Base-by-base conservation (phyloP, 2,113 vertebrate species). In the Jacana jacana region DNA sequence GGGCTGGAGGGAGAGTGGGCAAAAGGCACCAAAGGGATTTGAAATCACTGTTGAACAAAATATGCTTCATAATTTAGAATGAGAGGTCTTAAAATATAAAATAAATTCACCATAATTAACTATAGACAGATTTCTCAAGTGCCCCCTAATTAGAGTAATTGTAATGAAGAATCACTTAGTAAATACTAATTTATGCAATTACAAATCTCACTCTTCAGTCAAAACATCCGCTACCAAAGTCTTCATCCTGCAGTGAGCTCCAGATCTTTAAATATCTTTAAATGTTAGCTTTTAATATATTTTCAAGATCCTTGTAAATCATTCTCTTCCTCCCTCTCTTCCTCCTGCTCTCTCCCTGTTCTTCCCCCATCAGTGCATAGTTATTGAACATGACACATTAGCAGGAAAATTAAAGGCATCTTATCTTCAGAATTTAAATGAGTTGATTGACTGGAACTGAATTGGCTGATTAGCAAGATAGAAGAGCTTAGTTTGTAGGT, bases 401-500 rank as follows among this genome's bases (percentile, higher is more conserved):
- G 30, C 20, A 87, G 33, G 39, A 79, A 95, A 93, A 96, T 87
- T 84, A 64, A 86, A 89, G 39, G 24, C 77, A 42, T 44, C 33
- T 22, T 75, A 52, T 92, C 89, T 86, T 71, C 35, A 89, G 71
- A 39, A 86, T 93, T 77, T 86, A 89, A 93, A 92, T 57, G 27
- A 2, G 11, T 44, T 69, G 42, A 87, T 68, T 92, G 76, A 91
- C 64, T 90, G 76, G 60, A 96, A 95, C 44, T 52, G 72, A 90
- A 86, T 7, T 64, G 68, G 10, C 27, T 90, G 60, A 94, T 96
- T 93, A 96, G 35, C 46, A 69, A 86, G 68, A 88, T 64, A 17
- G 2, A 66, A 64, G 25, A 77, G 20, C 39, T 88, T 78, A 24
- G 14, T 83, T 52, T 68, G 28, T 35, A 93, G 42, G 51, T 78